phyloP scores from a whole-genome alignment of 2,888 invertebrate species.

The Diplolepis rosae region DNA sequence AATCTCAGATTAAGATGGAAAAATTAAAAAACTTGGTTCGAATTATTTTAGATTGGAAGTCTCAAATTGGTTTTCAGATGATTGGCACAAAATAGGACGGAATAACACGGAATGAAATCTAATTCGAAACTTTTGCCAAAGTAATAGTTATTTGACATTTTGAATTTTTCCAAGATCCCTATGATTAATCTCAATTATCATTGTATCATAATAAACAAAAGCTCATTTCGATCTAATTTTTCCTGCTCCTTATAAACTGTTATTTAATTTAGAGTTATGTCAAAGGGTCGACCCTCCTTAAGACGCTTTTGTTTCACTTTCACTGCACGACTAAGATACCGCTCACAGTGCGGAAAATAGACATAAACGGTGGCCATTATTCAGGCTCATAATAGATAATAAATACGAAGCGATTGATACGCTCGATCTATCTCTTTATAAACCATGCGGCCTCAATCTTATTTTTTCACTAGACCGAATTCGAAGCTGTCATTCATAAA shows the following conservation, averaged over 20 bases:
- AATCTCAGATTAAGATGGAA: too few species aligned
- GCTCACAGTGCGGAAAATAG: conserved; percentile 23
- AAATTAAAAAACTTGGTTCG: too few species aligned
- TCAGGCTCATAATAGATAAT: conserved; percentile 14
- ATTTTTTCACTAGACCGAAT: neutral
- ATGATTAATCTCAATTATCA: too few species aligned
- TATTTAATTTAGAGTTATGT: neutral
- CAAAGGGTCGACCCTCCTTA: neutral
- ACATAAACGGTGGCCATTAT: conserved; percentile 8
- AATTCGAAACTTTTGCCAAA: too few species aligned
- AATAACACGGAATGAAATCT: too few species aligned
- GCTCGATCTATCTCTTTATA: neutral
- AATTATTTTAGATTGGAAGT: too few species aligned
- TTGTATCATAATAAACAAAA: too few species aligned
- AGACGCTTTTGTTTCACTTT: conserved; percentile 27
- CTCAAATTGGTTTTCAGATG: too few species aligned
- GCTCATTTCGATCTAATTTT: too few species aligned
- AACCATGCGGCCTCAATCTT: neutral
- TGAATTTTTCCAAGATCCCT: too few species aligned
- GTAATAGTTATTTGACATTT: too few species aligned
- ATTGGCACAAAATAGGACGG: too few species aligned
- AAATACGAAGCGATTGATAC: conserved; percentile 19
- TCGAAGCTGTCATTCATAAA: neutral
- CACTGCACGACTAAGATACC: neutral
- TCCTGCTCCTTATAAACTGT: neutral